Conservation (phyloP, 2,888 invertebrate species). For the Seladonia tumulorum region DNA sequence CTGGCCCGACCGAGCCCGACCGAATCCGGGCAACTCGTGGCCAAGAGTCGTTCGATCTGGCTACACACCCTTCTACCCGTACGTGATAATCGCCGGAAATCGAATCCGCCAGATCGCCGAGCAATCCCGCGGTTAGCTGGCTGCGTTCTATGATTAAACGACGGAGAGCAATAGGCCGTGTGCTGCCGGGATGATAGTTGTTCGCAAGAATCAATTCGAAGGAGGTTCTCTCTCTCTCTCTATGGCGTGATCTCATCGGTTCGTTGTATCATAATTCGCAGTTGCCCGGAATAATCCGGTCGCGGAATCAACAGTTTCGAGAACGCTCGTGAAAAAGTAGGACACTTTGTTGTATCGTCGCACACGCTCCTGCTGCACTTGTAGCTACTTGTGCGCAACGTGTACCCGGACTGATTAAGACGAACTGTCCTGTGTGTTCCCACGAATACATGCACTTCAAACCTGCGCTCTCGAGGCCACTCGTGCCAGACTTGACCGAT, state of each 20-base stretch:
- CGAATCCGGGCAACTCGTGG: neutral
- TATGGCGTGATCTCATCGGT: too few species aligned
- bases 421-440: slow-evolving; percentile 51
- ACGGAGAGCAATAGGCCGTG: neutral
- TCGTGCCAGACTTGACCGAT: slow-evolving; percentile 51
- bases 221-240: neutral
- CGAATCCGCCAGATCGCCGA: slow-evolving; percentile 11
- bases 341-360: slow-evolving; percentile 32
- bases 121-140: slow-evolving; percentile 23
- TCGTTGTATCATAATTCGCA: neutral
- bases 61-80: neutral
- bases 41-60: neutral
- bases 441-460: slow-evolving; percentile 43
- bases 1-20: slow-evolving; percentile 15
- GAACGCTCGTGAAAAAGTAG: slow-evolving; percentile 26
- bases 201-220: neutral
- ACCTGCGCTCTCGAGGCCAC: slow-evolving; percentile 39
- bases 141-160: slow-evolving; percentile 4
- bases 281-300: neutral
- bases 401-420: slow-evolving; percentile 35
- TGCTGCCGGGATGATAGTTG: neutral
- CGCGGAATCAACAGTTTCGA: neutral
- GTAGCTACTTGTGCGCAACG: slow-evolving; percentile 41
- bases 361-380: slow-evolving; percentile 34
- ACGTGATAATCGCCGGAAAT: slow-evolving; percentile 38